phyloP scores from a whole-genome alignment of 2,797 vertebrate genomes.

The Fratercula arctica region DNA sequence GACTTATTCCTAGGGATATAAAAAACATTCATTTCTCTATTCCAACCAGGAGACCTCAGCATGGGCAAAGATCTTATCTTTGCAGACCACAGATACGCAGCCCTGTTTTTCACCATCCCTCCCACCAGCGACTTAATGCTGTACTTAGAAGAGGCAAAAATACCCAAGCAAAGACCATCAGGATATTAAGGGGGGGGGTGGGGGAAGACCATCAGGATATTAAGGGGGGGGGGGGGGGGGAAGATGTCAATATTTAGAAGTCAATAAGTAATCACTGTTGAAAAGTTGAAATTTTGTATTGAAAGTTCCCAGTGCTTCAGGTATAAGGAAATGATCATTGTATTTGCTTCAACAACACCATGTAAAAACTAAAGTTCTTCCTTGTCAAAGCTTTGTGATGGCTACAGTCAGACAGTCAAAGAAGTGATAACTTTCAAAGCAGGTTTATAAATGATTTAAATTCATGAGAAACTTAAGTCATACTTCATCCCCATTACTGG shows the following conservation, averaged over 20 bases:
- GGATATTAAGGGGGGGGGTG: neutral
- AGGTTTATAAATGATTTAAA: neutral
- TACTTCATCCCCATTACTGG: neutral
- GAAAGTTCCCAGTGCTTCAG: neutral
- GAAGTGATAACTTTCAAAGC: neutral
- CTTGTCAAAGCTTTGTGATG: neutral
- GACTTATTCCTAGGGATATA: constrained; percentile 83
- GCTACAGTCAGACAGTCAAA: neutral
- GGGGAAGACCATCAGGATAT: neutral
- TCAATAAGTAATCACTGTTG: neutral
- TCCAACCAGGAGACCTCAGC: neutral
- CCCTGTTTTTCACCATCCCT: neutral
- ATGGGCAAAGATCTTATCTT: neutral
- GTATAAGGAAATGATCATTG: neutral
- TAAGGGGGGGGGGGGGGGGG: neutral
- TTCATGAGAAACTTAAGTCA: neutral
- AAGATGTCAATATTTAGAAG: neutral
- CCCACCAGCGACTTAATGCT: neutral
- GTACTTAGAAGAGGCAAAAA: neutral
- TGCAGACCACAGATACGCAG: neutral
- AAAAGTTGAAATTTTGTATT: neutral
- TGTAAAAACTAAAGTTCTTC: neutral
- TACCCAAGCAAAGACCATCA: neutral
- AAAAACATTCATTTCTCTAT: neutral
- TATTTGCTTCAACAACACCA: neutral